Percentiles rank a stretch among this genome's conserved stretches.
phyloP scores from a whole-genome alignment of 2,888 invertebrate species.

The Entomobrya proxima region DNA sequence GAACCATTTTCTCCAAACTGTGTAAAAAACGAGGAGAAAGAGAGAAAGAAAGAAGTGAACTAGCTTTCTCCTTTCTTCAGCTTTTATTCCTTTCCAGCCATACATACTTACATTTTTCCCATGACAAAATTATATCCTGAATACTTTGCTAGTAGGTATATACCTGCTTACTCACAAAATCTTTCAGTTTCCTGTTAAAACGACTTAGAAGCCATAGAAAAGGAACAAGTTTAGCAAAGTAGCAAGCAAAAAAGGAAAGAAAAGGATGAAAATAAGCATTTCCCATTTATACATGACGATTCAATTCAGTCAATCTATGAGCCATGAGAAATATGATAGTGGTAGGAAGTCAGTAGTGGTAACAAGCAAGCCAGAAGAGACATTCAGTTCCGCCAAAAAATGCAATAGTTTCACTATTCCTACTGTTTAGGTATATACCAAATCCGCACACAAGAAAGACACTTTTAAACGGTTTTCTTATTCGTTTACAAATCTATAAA shows the following conservation, averaged over 20 bases:
- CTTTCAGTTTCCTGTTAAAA: slow-evolving; percentile 32
- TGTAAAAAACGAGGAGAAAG: slow-evolving; percentile 5
- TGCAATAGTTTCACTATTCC: background rate
- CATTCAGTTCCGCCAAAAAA: background rate
- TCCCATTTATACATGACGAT: slow-evolving; percentile 35
- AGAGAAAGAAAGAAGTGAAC: too few species aligned
- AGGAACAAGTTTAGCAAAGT: background rate
- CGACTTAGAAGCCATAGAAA: background rate
- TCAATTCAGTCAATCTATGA: slow-evolving; percentile 56
- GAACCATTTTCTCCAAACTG: slow-evolving; percentile 63
- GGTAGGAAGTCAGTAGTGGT: background rate
- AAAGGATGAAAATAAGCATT: slow-evolving; percentile 50
- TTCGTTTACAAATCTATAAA: slow-evolving; percentile 28
- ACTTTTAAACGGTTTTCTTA: slow-evolving; percentile 53
- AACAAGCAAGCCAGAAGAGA: background rate
- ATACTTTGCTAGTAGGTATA: background rate
- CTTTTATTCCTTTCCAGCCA: slow-evolving; percentile 22
- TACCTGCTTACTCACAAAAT: background rate
- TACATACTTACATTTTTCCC: background rate
- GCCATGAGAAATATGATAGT: slow-evolving; percentile 46
- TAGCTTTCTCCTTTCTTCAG: background rate
- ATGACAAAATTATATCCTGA: too few species aligned
- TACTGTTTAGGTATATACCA: background rate
- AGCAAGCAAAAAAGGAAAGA: slow-evolving; percentile 25
- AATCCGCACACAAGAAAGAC: slow-evolving; percentile 26